phyloP scores from a whole-genome alignment of 37 sponge, comb jelly and placozoan species.

The Mnemiopsis leidyi region DNA sequence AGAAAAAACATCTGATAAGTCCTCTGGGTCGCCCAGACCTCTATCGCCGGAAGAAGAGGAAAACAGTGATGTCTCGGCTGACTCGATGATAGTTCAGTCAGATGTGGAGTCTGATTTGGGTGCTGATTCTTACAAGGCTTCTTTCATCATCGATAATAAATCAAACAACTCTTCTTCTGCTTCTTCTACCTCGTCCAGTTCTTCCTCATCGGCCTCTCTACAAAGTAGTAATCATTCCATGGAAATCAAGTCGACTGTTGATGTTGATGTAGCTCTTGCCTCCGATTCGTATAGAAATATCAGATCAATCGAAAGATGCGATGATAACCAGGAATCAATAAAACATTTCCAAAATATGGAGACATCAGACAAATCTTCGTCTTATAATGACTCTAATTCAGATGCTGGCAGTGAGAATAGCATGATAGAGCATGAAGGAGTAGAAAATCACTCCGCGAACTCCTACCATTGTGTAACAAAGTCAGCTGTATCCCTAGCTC shows the following conservation, averaged over 20 bases:
- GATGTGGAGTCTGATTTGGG: not conserved
- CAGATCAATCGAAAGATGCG: not conserved
- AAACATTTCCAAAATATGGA: too few relatives aligned
- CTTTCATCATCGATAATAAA: not conserved
- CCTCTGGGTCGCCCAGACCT: not conserved
- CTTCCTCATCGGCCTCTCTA: not conserved
- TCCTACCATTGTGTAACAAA: not conserved
- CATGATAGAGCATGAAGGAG: slow-evolving; percentile 5
- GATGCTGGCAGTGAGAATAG: not conserved
- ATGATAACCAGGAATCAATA: not conserved
- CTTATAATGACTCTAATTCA: not conserved
- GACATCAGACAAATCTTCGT: not conserved
- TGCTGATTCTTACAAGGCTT: not conserved
- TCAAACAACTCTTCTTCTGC: not conserved
- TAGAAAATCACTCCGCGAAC: not conserved
- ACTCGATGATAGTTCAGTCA: not conserved
- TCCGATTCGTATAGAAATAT: too few relatives aligned
- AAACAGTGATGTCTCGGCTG: not conserved
- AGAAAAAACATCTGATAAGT: not conserved
- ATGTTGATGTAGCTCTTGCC: not conserved
- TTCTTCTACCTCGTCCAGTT: not conserved
- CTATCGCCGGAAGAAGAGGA: not conserved
- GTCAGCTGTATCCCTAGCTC: not conserved
- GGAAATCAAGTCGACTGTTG: not conserved
- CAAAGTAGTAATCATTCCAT: not conserved